Evolutionary conservation across 2,797 vertebrate genomes (phyloP).

Genomic region (Otolemur crassicaudatus): DNA sequence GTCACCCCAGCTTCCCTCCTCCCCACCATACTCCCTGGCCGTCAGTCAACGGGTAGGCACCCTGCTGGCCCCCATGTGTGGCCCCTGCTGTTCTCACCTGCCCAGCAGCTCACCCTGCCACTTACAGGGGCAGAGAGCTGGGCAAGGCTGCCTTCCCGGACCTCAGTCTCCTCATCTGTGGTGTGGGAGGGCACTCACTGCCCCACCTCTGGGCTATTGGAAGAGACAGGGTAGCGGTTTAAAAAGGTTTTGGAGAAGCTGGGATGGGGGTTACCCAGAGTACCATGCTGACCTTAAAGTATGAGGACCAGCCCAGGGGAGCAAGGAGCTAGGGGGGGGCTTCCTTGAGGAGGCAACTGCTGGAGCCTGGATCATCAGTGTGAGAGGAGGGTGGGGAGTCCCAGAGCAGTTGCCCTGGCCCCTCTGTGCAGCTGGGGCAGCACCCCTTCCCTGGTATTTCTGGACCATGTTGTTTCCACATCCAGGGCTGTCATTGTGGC

Average conservation of each 20-base stretch:
- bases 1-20: background rate
- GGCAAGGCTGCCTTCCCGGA: background rate
- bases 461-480: background rate
- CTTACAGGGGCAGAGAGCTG: background rate
- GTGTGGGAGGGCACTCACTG: background rate
- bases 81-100: too few relatives aligned
- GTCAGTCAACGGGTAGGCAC: accelerated
- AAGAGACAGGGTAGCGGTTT: background rate
- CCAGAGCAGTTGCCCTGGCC: background rate
- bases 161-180: background rate
- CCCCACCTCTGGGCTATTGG: background rate
- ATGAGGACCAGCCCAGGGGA: background rate
- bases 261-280: background rate
- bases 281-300: too few relatives aligned
- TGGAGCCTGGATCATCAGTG: background rate
- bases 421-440: too few relatives aligned
- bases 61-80: background rate
- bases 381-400: background rate
- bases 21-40: accelerated
- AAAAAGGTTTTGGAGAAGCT: background rate
- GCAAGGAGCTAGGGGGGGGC: background rate
- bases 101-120: background rate
- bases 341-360: background rate
- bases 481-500: background rate
- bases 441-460: accelerated